A percentile compares a stretch with the other conserved stretches of the same genome.
Evolutionary conservation across 92 coral and sea anemone species (phyloP).

Genomic region (Parazoanthus swiftii): DNA sequence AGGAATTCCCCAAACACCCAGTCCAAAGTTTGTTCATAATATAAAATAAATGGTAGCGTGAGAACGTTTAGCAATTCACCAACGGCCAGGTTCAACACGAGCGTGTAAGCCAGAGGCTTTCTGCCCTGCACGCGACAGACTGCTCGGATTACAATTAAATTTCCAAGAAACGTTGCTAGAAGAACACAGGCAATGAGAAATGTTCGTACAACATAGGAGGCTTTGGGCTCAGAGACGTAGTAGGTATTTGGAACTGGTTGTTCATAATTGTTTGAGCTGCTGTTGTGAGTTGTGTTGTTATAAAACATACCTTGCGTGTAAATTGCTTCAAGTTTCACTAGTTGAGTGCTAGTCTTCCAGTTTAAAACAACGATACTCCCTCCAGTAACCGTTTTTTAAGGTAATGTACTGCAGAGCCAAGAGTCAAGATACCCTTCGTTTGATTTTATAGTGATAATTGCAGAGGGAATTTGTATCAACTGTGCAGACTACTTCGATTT

Average conservation of each 20-base stretch:
- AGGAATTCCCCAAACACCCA: conserved; percentile 76
- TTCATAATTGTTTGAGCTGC: neutral
- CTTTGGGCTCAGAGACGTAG: conserved; percentile 4
- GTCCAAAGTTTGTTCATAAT: conserved; percentile 26
- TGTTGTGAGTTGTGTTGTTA: neutral
- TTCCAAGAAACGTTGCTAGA: conserved; percentile 26
- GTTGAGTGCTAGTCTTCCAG: neutral
- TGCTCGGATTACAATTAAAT: conserved; percentile 9
- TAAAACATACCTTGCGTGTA: neutral
- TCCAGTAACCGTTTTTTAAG: neutral
- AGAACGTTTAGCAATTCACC: conserved; percentile 71
- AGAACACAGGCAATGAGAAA: conserved; percentile 16
- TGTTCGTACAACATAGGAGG: conserved; percentile 9
- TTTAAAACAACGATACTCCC: neutral
- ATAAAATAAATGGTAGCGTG: conserved; percentile 56
- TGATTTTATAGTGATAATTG: no score
- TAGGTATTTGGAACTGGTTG: neutral
- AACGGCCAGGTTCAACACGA: conserved; percentile 77
- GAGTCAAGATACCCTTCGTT: no score
- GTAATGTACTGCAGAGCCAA: neutral
- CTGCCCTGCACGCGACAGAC: neutral
- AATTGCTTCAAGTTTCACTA: no score
- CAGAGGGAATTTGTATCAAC: neutral
- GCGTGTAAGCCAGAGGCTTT: conserved; percentile 62
- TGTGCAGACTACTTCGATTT: neutral